Evolutionary conservation across 2,888 invertebrate genomes (phyloP).

Genomic region (Ormyrus thymus): DNA sequence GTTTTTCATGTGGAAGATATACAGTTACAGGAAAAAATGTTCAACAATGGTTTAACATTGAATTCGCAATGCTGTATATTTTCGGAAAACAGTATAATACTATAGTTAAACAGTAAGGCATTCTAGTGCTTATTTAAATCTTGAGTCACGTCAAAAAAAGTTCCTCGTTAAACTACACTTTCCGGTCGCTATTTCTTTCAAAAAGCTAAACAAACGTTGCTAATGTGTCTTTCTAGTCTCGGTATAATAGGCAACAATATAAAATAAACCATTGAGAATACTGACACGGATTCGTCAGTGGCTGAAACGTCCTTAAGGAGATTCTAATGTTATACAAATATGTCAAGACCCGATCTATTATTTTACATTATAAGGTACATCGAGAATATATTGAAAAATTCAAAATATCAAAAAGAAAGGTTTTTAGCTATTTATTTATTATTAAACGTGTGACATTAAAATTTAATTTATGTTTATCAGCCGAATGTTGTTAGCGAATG

Average conservation of each 20-base stretch:
- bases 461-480: too few species aligned
- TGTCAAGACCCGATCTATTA: background rate
- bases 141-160: background rate
- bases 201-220: slow-evolving; percentile 1
- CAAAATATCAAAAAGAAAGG: too few species aligned
- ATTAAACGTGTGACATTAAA: too few species aligned
- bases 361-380: too few species aligned
- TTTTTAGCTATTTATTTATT: too few species aligned
- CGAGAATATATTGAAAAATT: too few species aligned
- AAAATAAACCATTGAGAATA: slow-evolving; percentile 15
- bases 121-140: background rate
- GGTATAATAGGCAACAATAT: slow-evolving; percentile 17
- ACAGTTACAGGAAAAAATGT: background rate
- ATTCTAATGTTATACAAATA: slow-evolving; percentile 11
- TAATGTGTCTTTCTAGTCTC: slow-evolving; percentile 7
- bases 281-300: slow-evolving; percentile 15
- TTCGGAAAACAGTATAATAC: background rate
- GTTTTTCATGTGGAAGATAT: background rate
- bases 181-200: slow-evolving; percentile 5
- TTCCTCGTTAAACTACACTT: slow-evolving; percentile 15
- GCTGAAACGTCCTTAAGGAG: slow-evolving; percentile 24
- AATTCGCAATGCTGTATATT: background rate
- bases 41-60: slow-evolving; percentile 3
- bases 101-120: background rate
- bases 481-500: too few species aligned